A percentile compares a stretch with the other conserved stretches of the same genome.
Evolutionary conservation across 1,140 invertebrate genomes (phyloP).

Genomic region (Drosophila equinoxialis): DNA sequence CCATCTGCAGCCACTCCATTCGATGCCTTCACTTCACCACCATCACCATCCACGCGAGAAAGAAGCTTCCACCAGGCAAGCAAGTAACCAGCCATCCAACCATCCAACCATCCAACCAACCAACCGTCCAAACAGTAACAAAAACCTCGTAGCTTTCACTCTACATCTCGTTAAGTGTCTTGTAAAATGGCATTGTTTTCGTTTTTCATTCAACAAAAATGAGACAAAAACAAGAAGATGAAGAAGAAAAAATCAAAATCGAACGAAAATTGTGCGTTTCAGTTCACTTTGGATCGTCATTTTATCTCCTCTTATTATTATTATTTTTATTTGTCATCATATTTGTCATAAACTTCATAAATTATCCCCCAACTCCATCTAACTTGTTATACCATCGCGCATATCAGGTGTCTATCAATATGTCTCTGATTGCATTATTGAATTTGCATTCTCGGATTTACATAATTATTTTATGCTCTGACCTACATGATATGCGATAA

Average conservation of each 20-base stretch:
- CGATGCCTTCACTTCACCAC: slow-evolving; percentile 49
- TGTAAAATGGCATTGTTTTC: slow-evolving; percentile 79
- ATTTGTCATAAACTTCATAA: slow-evolving; percentile 79
- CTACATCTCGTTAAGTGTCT: slow-evolving; percentile 79
- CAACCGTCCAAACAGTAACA: slow-evolving; percentile 62
- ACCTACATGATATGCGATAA: slow-evolving; percentile 51
- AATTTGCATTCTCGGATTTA: slow-evolving; percentile 67
- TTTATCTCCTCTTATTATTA: slow-evolving; percentile 36
- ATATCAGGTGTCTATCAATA: slow-evolving; percentile 58
- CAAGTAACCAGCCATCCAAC: background rate
- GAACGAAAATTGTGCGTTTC: slow-evolving; percentile 63
- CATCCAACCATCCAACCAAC: slow-evolving; percentile 47
- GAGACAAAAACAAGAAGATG: background rate
- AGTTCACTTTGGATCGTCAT: slow-evolving; percentile 46
- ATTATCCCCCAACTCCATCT: slow-evolving; percentile 29
- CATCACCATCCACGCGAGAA: slow-evolving; percentile 39
- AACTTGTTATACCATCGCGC: background rate
- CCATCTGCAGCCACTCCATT: slow-evolving; percentile 35
- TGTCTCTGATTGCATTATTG: slow-evolving; percentile 63
- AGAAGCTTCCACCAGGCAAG: slow-evolving; percentile 42
- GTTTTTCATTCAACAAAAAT: slow-evolving; percentile 67
- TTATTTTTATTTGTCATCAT: slow-evolving; percentile 65
- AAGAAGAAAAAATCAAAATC: background rate
- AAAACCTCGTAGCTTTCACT: slow-evolving; percentile 70
- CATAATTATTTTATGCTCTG: slow-evolving; percentile 67